Conservation (phyloP, 1,140 invertebrate species). For the Panulirus ornatus region DNA sequence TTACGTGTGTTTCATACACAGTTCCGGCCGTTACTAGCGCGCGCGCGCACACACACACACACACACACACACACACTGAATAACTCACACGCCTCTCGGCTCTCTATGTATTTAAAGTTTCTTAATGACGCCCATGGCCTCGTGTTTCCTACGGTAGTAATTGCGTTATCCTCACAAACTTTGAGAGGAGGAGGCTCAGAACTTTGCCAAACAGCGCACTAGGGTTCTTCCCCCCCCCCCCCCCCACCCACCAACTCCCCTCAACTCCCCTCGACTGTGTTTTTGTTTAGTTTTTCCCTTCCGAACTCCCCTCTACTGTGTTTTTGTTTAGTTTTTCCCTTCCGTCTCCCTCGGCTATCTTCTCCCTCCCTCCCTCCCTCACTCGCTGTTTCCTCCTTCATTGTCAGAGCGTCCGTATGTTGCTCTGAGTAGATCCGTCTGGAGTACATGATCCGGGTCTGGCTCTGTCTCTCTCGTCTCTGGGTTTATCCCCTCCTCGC, state of each 20-base stretch:
- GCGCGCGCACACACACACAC: slow-evolving; percentile 1
- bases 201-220: not conserved
- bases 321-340: not conserved
- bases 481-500: not conserved
- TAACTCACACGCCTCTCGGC: not conserved
- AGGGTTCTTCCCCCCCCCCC: not conserved
- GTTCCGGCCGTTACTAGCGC: too few relatives aligned
- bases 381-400: not conserved
- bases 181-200: not conserved
- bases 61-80: slow-evolving; percentile 2
- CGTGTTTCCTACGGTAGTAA: not conserved
- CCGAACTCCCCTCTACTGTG: not conserved
- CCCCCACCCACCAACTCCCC: not conserved
- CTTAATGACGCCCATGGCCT: not conserved
- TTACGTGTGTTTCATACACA: not conserved
- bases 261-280: too few relatives aligned
- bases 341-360: too few relatives aligned
- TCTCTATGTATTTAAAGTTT: not conserved
- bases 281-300: not conserved
- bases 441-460: too few relatives aligned
- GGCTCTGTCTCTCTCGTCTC: not conserved
- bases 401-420: too few relatives aligned
- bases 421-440: too few relatives aligned
- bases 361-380: slow-evolving; percentile 1
- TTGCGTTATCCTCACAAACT: not conserved